A percentile compares a stretch with the other conserved stretches of the same genome.
Evolutionary conservation across 1,140 invertebrate genomes (phyloP).

Genomic region (Lanistes nyassanus): DNA sequence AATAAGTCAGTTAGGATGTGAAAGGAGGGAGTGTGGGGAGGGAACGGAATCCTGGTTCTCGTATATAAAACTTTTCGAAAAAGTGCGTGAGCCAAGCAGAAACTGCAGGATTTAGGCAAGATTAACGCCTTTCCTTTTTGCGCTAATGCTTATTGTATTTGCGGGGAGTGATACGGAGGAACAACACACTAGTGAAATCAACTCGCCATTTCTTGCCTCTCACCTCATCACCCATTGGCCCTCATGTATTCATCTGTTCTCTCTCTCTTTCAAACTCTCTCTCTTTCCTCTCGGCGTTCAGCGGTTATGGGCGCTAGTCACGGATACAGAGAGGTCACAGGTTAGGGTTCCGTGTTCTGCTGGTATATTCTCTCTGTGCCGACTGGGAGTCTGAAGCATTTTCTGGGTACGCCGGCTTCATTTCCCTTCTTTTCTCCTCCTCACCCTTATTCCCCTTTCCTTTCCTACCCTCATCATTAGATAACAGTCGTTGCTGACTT

Average conservation of each 20-base stretch:
- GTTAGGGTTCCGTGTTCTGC: background rate
- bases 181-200: background rate
- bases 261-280: background rate
- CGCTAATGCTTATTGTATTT: background rate
- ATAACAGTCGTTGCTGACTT: background rate
- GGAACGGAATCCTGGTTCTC: too few species aligned
- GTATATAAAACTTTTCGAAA: background rate
- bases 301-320: too few species aligned
- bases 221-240: background rate
- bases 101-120: background rate
- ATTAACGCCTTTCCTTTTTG: background rate
- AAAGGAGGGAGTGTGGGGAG: too few species aligned
- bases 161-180: background rate
- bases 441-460: constrained; percentile 5
- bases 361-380: background rate
- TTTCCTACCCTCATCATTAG: constrained; percentile 6
- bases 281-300: background rate
- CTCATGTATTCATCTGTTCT: background rate
- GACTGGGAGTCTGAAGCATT: too few species aligned
- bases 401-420: background rate
- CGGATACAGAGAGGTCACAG: too few species aligned
- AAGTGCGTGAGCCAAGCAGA: background rate
- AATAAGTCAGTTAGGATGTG: too few species aligned
- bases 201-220: background rate
- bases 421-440: constrained; percentile 14